Evolutionary conservation across 2,113 vertebrate genomes (phyloP).

Genomic region (Sinosuthora webbiana): DNA sequence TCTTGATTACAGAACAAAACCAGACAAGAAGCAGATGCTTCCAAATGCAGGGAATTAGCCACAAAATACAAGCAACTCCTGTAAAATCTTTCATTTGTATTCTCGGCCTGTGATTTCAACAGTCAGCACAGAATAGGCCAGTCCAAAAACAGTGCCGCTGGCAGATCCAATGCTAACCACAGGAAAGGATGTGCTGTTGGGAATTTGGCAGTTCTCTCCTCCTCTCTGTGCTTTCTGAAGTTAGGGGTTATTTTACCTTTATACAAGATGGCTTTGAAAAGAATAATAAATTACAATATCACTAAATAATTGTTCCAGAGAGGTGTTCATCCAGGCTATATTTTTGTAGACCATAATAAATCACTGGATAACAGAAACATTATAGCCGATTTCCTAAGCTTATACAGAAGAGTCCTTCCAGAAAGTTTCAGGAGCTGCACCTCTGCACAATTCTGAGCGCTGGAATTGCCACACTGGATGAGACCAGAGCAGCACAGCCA

Average conservation of each 20-base stretch:
- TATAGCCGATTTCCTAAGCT: constrained; percentile 26
- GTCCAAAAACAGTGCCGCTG: constrained; percentile 47
- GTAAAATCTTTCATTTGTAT: constrained; percentile 64
- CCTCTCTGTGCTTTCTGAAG: constrained; percentile 41
- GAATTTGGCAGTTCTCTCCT: constrained; percentile 53
- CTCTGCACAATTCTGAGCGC: background rate
- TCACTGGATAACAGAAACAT: constrained; percentile 56
- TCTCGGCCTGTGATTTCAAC: constrained; percentile 37
- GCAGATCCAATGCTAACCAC: constrained; percentile 49
- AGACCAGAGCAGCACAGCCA: constrained; percentile 9
- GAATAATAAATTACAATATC: constrained; percentile 65
- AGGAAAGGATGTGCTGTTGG: constrained; percentile 64
- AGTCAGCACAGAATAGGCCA: constrained; percentile 25
- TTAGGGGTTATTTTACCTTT: constrained; percentile 63
- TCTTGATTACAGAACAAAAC: constrained; percentile 68
- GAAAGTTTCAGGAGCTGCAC: constrained; percentile 26
- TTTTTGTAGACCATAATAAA: constrained; percentile 59
- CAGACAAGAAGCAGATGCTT: constrained; percentile 63
- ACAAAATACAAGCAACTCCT: constrained; percentile 62
- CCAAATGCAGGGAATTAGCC: constrained; percentile 55
- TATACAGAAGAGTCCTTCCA: constrained; percentile 27
- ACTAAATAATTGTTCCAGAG: constrained; percentile 61
- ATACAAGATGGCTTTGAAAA: constrained; percentile 51
- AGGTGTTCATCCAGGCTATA: constrained; percentile 57
- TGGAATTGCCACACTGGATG: constrained; percentile 21